Evolutionary conservation across 2,888 invertebrate species (phyloP).

Genomic region (Lypha dubia): DNA sequence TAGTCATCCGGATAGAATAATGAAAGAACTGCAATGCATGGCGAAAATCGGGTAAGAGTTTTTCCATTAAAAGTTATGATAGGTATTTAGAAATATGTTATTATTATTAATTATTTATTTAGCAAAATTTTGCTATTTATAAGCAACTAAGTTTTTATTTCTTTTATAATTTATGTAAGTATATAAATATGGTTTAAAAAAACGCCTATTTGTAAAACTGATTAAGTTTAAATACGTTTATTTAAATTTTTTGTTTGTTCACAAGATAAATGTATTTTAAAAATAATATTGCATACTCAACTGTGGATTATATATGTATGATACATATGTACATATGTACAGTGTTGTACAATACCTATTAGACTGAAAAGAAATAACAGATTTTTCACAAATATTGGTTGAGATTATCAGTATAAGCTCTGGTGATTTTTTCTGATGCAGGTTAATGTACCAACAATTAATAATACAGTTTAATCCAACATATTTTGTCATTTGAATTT

Average conservation of each 20-base stretch:
- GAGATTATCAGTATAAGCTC: too few species aligned
- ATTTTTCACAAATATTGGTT: too few species aligned
- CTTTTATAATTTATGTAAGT: not conserved
- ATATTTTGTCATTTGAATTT: too few species aligned
- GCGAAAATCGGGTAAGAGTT: constrained; percentile 88
- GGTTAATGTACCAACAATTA: too few species aligned
- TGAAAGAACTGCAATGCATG: constrained; percentile 91
- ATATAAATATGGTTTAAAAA: not conserved
- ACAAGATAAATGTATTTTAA: not conserved
- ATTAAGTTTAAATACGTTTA: constrained; percentile 4
- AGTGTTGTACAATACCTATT: constrained; percentile 1
- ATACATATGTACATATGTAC: not conserved
- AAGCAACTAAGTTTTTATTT: too few species aligned
- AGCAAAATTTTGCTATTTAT: too few species aligned
- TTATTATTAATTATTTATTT: too few species aligned
- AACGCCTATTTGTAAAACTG: too few species aligned
- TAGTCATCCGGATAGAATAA: constrained; percentile 91
- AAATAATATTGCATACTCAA: constrained; percentile 11
- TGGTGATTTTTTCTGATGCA: too few species aligned
- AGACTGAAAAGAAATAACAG: too few species aligned
- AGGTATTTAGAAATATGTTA: too few species aligned
- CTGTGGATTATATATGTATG: not conserved
- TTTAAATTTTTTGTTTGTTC: not conserved
- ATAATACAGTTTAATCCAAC: too few species aligned
- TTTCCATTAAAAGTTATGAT: not conserved